Base-by-base conservation (phyloP, 1,140 invertebrate species). In the Hestina assimilis region DNA sequence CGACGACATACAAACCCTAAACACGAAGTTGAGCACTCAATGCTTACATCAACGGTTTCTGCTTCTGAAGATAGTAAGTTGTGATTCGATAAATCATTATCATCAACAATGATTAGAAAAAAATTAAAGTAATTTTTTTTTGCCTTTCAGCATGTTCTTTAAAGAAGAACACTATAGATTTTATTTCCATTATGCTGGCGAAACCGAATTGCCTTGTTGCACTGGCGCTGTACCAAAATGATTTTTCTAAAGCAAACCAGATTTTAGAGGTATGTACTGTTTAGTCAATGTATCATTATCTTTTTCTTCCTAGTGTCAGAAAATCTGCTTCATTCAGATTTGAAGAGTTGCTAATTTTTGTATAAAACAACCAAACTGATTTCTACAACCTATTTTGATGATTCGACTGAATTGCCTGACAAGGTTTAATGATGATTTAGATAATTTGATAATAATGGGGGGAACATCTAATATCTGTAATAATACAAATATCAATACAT, bases 221-320 rank as follows among this genome's bases (percentile, higher is more conserved):
- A 14, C 55, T 89, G 23, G 86, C 84, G 2, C 66, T 89, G 4
- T 88, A 89, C 46, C 79, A 87, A 43, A 89, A 88, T 26, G 85
- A 89, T 52, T 89, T 89, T 59, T 72, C 79, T 1, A 89, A 89
- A 61, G 88, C 86, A 5, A 87, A 87, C 59, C 84, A 88, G 68
- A 89, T 89, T 62, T 73, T 89, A 50, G 88, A 89, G 80, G 88
- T 89, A 71, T 65, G 77, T 54, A n/a, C n/a, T n/a, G n/a, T n/a
- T n/a, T n/a, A n/a, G n/a, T n/a, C n/a, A n/a, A n/a, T n/a, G n/a
- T n/a, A n/a, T n/a, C n/a, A n/a, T n/a, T n/a, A n/a, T n/a, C n/a
- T n/a, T n/a, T n/a, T n/a, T n/a, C n/a, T n/a, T n/a, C n/a, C n/a
- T n/a, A n/a, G n/a, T n/a, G n/a, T n/a, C n/a, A n/a, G n/a, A n/a